These are phyloP conservation scores for Xestia xanthographa DNA, from an alignment of 2,888 invertebrate species.

Conservation along the genomic window DNA sequence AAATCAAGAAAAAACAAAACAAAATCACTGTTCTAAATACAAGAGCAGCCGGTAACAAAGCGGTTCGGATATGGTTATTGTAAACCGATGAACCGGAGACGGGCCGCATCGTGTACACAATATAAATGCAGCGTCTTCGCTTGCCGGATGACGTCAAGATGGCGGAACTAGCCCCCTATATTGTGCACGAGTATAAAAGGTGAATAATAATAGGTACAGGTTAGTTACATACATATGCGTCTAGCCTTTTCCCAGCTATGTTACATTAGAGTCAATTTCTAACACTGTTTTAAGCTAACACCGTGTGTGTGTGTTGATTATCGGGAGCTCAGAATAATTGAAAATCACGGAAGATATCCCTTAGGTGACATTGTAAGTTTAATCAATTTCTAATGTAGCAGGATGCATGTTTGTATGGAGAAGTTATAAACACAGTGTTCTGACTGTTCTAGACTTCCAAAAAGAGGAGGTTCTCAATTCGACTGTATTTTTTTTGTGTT, in stretches of 20 bases:
- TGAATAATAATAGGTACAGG: slow-evolving; percentile 16
- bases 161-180: slow-evolving; percentile 32
- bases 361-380: too few relatives aligned
- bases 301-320: too few relatives aligned
- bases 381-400: too few relatives aligned
- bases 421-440: too few relatives aligned
- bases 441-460: too few relatives aligned
- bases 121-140: slow-evolving; percentile 69
- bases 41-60: slow-evolving; percentile 24
- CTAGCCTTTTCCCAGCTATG: background rate
- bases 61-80: slow-evolving; percentile 60
- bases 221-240: background rate
- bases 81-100: slow-evolving; percentile 57
- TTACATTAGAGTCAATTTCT: background rate
- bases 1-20: slow-evolving; percentile 19
- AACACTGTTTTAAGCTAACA: too few relatives aligned
- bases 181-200: slow-evolving; percentile 40
- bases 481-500: too few relatives aligned
- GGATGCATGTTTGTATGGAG: too few relatives aligned
- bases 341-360: too few relatives aligned
- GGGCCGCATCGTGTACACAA: slow-evolving; percentile 58
- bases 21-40: slow-evolving; percentile 20
- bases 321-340: too few relatives aligned
- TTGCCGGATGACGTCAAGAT: slow-evolving; percentile 56
- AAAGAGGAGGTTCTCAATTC: too few relatives aligned